Base-by-base conservation (phyloP, 2,113 vertebrate species). In the Uria aalge region DNA sequence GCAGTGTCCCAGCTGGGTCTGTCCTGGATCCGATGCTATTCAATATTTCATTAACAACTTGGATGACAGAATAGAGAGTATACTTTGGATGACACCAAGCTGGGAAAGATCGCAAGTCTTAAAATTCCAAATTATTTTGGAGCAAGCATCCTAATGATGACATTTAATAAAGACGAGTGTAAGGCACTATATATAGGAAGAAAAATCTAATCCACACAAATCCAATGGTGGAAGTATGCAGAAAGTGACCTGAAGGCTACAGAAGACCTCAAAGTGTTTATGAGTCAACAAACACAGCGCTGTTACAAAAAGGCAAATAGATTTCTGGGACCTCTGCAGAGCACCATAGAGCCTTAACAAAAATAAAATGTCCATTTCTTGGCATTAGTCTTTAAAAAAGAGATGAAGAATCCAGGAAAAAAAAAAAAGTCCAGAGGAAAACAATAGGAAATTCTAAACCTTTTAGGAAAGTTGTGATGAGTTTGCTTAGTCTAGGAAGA, bases 41-140 rank as follows among this genome's bases (percentile, higher is more conserved):
- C 92, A 88, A 88, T 96, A 96, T 96, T 96, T 96, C 94, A 96
- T 93, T 89, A 96, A 93, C 90, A 91, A 90, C 69, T 96, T 94
- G 92, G 94, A 94, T 66, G 90, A 68, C 66, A 96, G 69, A 94
- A 68, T 18, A 93, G 87, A 95, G 94, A 95, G 40, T 57, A 93
- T 30, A 79, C 56, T 96, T 95, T 94, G 94, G 92, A 96, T 88
- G 92, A 97, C 92, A 96, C 87, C 27, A 26, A 91, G 78, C 66
- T 60, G 84, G 90, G 92, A 96, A 72, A 66, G 57, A 91, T 50
- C 8, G 0, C 6, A 10, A 95, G 66, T 52, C 78, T 94, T 91
- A 74, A 96, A 86, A 95, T 69, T 84, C 86, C 75, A 91, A 85
- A 94, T 86, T 17, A 88, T 94, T 95, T 88, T 92, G 86, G 89